Evolutionary conservation across 23 tunicate species (phyloP), one percentile per base, ranked within the genome.

Genomic region (Halocynthia roretzi): DNA sequence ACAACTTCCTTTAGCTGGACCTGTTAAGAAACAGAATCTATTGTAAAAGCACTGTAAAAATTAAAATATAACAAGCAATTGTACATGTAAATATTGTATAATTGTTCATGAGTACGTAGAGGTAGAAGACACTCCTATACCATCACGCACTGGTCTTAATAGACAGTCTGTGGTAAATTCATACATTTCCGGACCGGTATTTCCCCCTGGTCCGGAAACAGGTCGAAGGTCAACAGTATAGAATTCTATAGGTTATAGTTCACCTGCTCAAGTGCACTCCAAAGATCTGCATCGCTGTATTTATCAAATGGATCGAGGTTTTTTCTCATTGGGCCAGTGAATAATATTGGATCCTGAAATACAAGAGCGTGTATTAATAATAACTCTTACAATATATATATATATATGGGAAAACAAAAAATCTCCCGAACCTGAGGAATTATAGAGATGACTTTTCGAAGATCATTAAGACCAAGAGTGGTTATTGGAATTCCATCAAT

Each of bases 301-400:
- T 57, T 11, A 6, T 71, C 56, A 60, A 92, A 92, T 6, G 87
- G 85, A 73, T 92, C 98, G 58, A 92, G 73, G 62, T 92, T 92
- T 48, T 65, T 75, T 20, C 98, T 76, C 82, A 92, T 78, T 5
- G 87, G 86, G 53, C 98, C 98, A 44, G 80, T 83, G 57, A 92
- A 92, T 23, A 92, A 40, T 54, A 83, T 77, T 53, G 98, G 98
- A 70, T 92, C 98, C 97, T 91, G 67, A 58, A n/a, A 68, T n/a
- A 68, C 19, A 58, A 58, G 64, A n/a, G 2, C n/a, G 64, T 17
- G n/a, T 58, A 58, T 15, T 58, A 14, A n/a, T 1, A 4, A 58
- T 14, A 58, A 15, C 2, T 14, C 64, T 58, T 58, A 1, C 15
- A 14, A 58, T 58, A 58, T 58, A 58, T 4, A 58, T 15, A 58